A percentile compares a stretch with the other conserved stretches of the same genome.
These are phyloP conservation scores for Atopsyche davidsoni DNA, from an alignment of 1,140 invertebrate genomes.

Conservation along the genomic window DNA sequence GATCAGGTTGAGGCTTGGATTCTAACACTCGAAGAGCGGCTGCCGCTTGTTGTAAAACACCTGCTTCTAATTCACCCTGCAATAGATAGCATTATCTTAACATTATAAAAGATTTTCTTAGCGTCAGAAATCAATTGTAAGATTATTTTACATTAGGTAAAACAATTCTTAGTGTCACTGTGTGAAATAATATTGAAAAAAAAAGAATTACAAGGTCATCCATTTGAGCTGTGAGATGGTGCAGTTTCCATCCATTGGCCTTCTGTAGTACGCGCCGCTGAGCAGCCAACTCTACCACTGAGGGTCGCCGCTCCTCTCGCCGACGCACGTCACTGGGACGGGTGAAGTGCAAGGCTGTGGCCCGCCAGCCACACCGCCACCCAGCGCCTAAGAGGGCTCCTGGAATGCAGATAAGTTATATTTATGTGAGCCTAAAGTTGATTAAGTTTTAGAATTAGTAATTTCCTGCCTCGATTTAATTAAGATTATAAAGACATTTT, in stretches of 20 bases:
- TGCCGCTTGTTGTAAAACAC: conserved; percentile 59
- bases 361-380: conserved; percentile 52
- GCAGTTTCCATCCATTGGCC: conserved; percentile 92
- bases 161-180: background rate
- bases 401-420: no score
- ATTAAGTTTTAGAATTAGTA: no score
- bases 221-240: conserved; percentile 87
- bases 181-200: background rate
- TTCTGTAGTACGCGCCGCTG: conserved; percentile 83
- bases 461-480: no score
- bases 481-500: no score
- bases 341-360: conserved; percentile 73
- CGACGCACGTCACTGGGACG: conserved; percentile 82
- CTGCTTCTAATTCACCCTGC: conserved; percentile 46
- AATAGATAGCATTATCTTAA: no score
- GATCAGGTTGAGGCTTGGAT: conserved; percentile 54
- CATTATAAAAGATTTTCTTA: conserved; percentile 10
- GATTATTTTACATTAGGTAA: background rate
- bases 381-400: conserved; percentile 38
- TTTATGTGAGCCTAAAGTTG: no score
- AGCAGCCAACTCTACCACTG: conserved; percentile 82
- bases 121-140: conserved; percentile 9
- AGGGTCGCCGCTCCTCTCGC: conserved; percentile 74
- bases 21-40: conserved; percentile 61
- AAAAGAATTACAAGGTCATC: conserved; percentile 72